A percentile compares a stretch with the other conserved stretches of the same genome.
These are phyloP conservation scores for Tineola bisselliella DNA, from an alignment of 2,888 invertebrate genomes.

Conservation along the genomic window DNA sequence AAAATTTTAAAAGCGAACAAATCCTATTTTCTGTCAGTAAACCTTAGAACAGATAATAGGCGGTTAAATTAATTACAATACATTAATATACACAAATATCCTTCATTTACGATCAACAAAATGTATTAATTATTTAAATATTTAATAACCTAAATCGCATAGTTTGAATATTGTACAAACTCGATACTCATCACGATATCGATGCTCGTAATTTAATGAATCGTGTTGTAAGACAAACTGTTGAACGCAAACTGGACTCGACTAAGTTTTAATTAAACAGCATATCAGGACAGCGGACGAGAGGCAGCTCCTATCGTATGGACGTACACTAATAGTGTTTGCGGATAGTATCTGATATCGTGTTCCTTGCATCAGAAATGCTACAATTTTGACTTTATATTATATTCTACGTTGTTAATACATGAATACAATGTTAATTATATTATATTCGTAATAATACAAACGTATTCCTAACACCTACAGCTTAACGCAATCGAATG, in stretches of 20 bases:
- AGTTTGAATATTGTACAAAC: constrained; percentile 34
- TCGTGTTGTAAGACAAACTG: constrained; percentile 53
- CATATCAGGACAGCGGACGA: constrained; percentile 34
- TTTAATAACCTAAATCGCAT: neutral
- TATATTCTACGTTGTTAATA: neutral
- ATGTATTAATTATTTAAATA: constrained; percentile 19
- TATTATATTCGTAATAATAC: too few species aligned
- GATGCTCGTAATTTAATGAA: constrained; percentile 47
- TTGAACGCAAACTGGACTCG: constrained; percentile 31
- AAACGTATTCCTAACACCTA: too few species aligned
- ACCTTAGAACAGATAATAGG: too few species aligned
- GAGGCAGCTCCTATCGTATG: constrained; percentile 28
- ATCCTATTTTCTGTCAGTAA: too few species aligned
- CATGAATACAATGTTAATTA: too few species aligned
- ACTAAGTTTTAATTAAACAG: constrained; percentile 58
- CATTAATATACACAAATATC: too few species aligned
- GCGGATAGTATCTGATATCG: neutral
- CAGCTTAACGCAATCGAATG: too few species aligned
- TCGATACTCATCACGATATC: constrained; percentile 34
- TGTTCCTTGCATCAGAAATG: neutral
- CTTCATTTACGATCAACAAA: too few species aligned
- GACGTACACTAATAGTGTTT: constrained; percentile 42
- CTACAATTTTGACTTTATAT: neutral
- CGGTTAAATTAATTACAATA: too few species aligned
- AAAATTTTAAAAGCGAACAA: too few species aligned